phyloP scores from a whole-genome alignment of 2,888 invertebrate genomes.

The Coenonympha glycerion region DNA sequence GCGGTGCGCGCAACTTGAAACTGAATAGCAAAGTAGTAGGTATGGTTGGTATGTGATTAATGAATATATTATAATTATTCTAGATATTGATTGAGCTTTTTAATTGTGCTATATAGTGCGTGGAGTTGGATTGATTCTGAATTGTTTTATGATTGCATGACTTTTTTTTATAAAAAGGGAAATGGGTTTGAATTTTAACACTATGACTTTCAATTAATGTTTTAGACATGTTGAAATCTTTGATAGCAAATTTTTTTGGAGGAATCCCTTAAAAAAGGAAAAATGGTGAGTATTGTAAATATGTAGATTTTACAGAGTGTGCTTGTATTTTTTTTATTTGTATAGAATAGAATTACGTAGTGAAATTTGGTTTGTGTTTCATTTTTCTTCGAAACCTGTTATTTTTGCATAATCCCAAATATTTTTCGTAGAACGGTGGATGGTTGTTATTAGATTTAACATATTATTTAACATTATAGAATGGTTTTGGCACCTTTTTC shows the following conservation, averaged over 20 bases:
- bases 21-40: too few species aligned
- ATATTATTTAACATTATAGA: neutral
- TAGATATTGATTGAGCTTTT: too few species aligned
- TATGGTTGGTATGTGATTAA: neutral
- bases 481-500: neutral
- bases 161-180: conserved; percentile 15
- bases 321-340: neutral
- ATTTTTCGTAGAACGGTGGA: conserved; percentile 2
- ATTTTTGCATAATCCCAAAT: neutral
- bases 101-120: too few species aligned
- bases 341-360: conserved; percentile 28
- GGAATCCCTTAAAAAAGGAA: neutral
- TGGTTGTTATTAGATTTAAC: conserved; percentile 2
- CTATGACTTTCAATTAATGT: neutral
- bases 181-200: conserved; percentile 23
- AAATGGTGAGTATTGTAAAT: conserved; percentile 2
- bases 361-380: conserved; percentile 31
- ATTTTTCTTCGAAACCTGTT: conserved; percentile 29
- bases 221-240: neutral
- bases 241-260: too few species aligned
- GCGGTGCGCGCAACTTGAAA: too few species aligned
- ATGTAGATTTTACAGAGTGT: neutral
- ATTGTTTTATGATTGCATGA: neutral
- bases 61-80: too few species aligned
- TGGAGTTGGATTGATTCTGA: too few species aligned